Base-by-base conservation (phyloP, 2,113 vertebrate genomes). In the Pan paniscus region DNA sequence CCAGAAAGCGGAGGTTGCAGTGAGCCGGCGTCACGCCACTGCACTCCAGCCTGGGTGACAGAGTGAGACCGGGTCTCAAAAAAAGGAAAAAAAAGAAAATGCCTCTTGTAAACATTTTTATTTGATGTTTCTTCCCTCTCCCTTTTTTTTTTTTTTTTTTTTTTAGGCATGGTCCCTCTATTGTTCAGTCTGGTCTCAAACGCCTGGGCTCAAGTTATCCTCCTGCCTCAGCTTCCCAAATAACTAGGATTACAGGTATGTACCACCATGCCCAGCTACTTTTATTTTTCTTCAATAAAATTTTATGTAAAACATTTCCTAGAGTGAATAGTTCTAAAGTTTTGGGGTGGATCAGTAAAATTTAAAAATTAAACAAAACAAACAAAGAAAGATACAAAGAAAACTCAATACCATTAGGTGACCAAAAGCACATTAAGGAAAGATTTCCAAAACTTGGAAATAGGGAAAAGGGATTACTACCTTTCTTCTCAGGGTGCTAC, bases 401-500 rank as follows among this genome's bases (percentile, higher is more conserved):
- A 64, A 64, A 64, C 61, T 30, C 68, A 38, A 79, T 50, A 50
- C 46, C 46, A 0, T 79, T 79, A 79, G 30, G 30, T 79, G 46
- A 79, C 46, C 27, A 48, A 85, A 40, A 50, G 6, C 43, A 78
- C 88, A 46, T 61, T 70, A 67, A 82, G 78, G 38, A 86, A 86
- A 91, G 87, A 82, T 46, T 87, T 80, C 16, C 52, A 73, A 80
- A 80, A 80, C 35, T 61, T 87, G 61, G 64, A 87, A 95, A 80
- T 67, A 84, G 38, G 22, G 4, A 55, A 79, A 88, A 82, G 17
- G 43, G n/a, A 87, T 95, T 59, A 68, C n/a, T 40, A 22, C 40
- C 16, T 43, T 87, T 80, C 40, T 38, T 59, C 61, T 35, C 22
- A 59, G 48, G 20, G 35, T 80, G 14, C 17, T 27, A 14, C 18